Evolutionary conservation across 2,888 invertebrate genomes (phyloP).

Genomic region (Salpingus planirostris): DNA sequence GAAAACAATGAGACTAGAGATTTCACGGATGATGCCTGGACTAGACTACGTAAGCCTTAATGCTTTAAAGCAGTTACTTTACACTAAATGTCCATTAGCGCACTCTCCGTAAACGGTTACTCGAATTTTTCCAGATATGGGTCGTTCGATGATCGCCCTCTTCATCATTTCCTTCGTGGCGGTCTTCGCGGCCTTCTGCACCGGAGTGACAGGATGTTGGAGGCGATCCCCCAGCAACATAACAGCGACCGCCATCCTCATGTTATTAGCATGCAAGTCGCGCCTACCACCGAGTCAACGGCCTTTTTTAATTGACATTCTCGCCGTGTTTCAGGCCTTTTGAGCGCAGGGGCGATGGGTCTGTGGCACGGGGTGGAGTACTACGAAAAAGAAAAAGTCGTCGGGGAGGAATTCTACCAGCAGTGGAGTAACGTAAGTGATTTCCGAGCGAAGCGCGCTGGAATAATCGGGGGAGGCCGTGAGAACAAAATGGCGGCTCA

Average conservation of each 20-base stretch:
- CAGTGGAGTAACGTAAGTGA: constrained; percentile 86
- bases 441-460: no score
- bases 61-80: no score
- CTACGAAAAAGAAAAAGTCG: constrained; percentile 88
- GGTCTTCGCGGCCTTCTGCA: constrained; percentile 90
- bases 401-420: constrained; percentile 86
- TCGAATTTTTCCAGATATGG: constrained; percentile 56
- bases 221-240: constrained; percentile 88
- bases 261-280: constrained; percentile 75
- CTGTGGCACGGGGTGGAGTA: constrained; percentile 95
- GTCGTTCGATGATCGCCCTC: constrained; percentile 85
- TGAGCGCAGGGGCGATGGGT: constrained; percentile 91
- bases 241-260: constrained; percentile 84
- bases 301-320: not conserved
- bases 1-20: constrained; percentile 75
- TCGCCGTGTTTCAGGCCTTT: constrained; percentile 56
- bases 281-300: not conserved
- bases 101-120: constrained; percentile 1
- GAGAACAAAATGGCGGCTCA: no score
- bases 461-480: no score
- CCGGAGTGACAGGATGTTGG: constrained; percentile 95
- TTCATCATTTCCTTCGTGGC: constrained; percentile 89
- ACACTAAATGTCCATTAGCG: no score
- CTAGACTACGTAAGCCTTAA: constrained; percentile 67
- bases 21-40: constrained; percentile 75